Evolutionary conservation across 2,888 invertebrate species (phyloP).

Genomic region (Sphinx pinastri): DNA sequence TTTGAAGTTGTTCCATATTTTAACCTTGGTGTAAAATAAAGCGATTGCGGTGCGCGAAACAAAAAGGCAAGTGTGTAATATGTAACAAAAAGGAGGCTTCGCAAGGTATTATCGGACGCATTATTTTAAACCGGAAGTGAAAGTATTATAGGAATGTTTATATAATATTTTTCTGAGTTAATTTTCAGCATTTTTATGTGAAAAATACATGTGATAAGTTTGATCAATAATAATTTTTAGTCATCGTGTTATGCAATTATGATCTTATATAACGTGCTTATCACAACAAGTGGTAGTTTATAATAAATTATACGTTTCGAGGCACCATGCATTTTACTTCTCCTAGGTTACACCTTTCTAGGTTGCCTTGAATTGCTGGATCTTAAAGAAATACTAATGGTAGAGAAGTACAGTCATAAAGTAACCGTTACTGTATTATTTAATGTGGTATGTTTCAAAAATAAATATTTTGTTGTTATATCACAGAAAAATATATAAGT

Average conservation of each 20-base stretch:
- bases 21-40: not conserved
- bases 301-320: not conserved
- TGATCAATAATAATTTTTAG: not conserved
- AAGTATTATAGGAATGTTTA: not conserved
- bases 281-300: not conserved
- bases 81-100: not conserved
- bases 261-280: not conserved
- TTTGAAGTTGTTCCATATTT: not conserved
- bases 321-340: not conserved
- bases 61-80: not conserved
- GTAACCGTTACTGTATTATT: not conserved
- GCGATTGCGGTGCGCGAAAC: not conserved
- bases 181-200: not conserved
- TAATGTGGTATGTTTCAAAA: no score
- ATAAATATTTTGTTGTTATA: not conserved
- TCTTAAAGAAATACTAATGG: not conserved
- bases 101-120: constrained; percentile 1
- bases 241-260: not conserved
- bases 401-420: not conserved
- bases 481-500: not conserved
- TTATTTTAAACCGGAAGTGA: constrained; percentile 19
- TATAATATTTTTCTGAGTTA: not conserved
- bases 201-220: not conserved
- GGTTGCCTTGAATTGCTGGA: not conserved
- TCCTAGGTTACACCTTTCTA: no score